These are phyloP conservation scores for Dicentrarchus labrax DNA, from an alignment of 2,113 vertebrate species.

Conservation along the genomic window DNA sequence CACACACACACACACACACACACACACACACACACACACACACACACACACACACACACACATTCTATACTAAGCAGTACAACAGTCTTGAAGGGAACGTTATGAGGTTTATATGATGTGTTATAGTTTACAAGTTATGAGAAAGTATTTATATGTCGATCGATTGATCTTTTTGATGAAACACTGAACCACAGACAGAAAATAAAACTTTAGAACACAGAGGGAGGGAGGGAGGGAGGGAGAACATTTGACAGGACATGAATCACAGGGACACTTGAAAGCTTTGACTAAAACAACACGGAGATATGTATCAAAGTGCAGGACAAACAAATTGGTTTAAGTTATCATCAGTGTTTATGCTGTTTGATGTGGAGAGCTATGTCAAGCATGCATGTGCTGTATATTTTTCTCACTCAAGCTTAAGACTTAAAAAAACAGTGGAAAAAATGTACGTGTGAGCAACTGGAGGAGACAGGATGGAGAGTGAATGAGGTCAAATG, in stretches of 20 bases:
- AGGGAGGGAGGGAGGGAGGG: background rate
- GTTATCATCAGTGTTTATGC: conserved; percentile 58
- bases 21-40: conserved; percentile 30
- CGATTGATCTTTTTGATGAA: background rate
- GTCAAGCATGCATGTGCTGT: conserved; percentile 50
- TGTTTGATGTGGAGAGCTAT: conserved; percentile 70
- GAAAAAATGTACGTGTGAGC: background rate
- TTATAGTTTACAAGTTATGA: conserved; percentile 3
- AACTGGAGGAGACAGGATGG: background rate
- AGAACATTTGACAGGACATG: conserved; percentile 49
- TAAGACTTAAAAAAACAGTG: conserved; percentile 26
- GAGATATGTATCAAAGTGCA: conserved; percentile 69
- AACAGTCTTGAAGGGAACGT: background rate
- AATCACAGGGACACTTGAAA: conserved; percentile 68
- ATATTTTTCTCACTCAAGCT: conserved; percentile 36
- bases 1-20: background rate
- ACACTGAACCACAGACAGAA: background rate
- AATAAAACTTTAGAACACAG: background rate
- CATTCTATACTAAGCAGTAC: background rate
- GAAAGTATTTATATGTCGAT: background rate
- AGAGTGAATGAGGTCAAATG: conserved; percentile 23
- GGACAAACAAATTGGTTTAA: conserved; percentile 62
- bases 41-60: conserved; percentile 14
- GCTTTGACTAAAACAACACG: conserved; percentile 59
- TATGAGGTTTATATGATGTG: background rate